Evolutionary conservation across 2,797 vertebrate species (phyloP), one percentile per base, ranked within the genome.

Genomic region (Enteromius argenteus): DNA sequence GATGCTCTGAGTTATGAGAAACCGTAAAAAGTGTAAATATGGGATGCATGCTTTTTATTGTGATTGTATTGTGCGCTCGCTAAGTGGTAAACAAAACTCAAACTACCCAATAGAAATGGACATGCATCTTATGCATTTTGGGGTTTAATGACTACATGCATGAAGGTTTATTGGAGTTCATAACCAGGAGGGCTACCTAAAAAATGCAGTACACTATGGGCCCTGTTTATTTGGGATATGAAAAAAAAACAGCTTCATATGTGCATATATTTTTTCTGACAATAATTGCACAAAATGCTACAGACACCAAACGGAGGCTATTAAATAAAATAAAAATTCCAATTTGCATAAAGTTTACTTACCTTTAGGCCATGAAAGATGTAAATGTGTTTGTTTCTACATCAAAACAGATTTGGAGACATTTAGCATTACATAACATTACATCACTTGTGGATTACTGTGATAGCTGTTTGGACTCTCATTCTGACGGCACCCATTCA

Each of bases 1-100:
- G 23, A 17, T 58, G 51, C 79, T 32, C 27, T 32, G 39, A 78
- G 37, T 77, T 60, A 77, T 77, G 75, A 71, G 27, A 81, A 81
- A n/a, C 66, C 4, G 1, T 13, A 42, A 14, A 23, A 17, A 39
- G 15, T 80, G 49, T 80, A 58, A 71, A 80, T 71, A 58, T 60
- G 73, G 15, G 51, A 39, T 56, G 9, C 32, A 35, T 30, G 66
- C 21, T 30, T 71, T 80, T 58, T 49, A 58, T 76, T 58, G 11
- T 0, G 4, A 11, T 11, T 67, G 21, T 19, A 35, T 42, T n/a
- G 35, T 19, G 27, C 4, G 0, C 14, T 30, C 15, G 5, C 60
- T 60, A 44, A 11, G n/a, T 58, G n/a, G 14, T 64, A 32, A 64
- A 66, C 10, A n/a, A 44, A 73, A 44, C 11, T 46, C 15, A 58